Percentiles rank a stretch among this genome's conserved stretches.
Evolutionary conservation across 2,888 invertebrate species (phyloP).

Genomic region (Drosophila austrosaltans): DNA sequence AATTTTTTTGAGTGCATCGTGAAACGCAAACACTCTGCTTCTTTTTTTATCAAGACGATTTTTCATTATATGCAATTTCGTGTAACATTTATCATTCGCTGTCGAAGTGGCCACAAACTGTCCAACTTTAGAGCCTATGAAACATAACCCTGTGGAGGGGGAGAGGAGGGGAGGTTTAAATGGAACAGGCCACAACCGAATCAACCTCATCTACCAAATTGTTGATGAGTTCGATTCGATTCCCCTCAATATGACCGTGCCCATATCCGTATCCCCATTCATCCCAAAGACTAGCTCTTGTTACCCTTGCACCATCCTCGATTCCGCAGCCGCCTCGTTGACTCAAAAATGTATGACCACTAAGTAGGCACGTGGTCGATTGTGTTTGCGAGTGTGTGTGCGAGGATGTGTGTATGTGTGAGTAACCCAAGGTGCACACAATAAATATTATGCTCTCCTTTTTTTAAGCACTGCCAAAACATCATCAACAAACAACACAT

Average conservation of each 20-base stretch:
- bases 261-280: background rate
- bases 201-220: slow-evolving; percentile 15
- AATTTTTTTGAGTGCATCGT: slow-evolving; percentile 1
- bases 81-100: slow-evolving; percentile 29
- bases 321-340: background rate
- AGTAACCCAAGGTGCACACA: slow-evolving; percentile 54
- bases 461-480: slow-evolving; percentile 48
- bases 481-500: slow-evolving; percentile 44
- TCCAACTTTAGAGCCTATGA: slow-evolving; percentile 14
- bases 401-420: slow-evolving; percentile 18
- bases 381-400: slow-evolving; percentile 3
- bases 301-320: background rate
- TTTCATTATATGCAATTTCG: slow-evolving; percentile 20
- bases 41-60: slow-evolving; percentile 18
- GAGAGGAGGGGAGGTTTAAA: background rate
- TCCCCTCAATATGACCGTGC: background rate
- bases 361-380: slow-evolving; percentile 27
- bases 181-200: background rate
- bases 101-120: slow-evolving; percentile 27
- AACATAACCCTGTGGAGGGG: slow-evolving; percentile 2
- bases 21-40: slow-evolving; percentile 17
- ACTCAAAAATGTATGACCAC: slow-evolving; percentile 14
- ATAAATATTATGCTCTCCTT: slow-evolving; percentile 59
- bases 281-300: background rate
- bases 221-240: slow-evolving; percentile 17